Conservation (phyloP, 2,797 vertebrate genomes). For the Micromesistius poutassou region DNA sequence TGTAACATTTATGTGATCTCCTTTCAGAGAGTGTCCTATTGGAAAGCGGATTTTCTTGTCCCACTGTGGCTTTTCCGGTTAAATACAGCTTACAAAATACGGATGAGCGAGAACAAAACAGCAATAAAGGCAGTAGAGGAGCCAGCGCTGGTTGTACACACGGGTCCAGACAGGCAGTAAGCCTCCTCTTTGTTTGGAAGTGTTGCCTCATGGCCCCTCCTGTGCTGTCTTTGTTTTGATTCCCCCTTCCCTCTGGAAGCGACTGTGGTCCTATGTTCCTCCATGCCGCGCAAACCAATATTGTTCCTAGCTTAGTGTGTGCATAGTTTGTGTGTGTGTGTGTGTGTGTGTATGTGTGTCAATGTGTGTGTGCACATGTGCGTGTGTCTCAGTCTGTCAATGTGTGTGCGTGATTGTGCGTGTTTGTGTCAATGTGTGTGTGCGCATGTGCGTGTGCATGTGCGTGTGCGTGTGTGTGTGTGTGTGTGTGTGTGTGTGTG, state of each 20-base stretch:
- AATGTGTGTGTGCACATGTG: neutral
- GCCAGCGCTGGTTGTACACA: neutral
- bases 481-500: too few species aligned
- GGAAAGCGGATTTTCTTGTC: too few species aligned
- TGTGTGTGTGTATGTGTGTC: neutral
- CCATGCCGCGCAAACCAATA: slow-evolving; percentile 31
- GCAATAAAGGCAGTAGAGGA: neutral
- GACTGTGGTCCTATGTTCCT: slow-evolving; percentile 11
- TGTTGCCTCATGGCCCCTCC: neutral
- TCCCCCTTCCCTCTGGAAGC: slow-evolving; percentile 19
- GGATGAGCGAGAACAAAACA: neutral
- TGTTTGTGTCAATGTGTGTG: neutral
- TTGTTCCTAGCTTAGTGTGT: slow-evolving; percentile 41
- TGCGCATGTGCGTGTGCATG: neutral
- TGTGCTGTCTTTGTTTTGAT: slow-evolving; percentile 23
- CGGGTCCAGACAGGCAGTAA: neutral
- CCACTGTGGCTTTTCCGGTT: neutral
- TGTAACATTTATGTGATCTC: neutral
- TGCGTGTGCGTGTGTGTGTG: too few species aligned
- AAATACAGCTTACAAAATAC: neutral
- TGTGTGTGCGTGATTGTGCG: neutral
- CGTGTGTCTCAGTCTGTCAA: neutral
- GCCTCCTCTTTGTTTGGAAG: neutral
- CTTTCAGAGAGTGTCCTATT: too few species aligned
- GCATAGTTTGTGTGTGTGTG: neutral